Evolutionary conservation across 2,888 invertebrate genomes (phyloP).

Genomic region (Drosophila flavopinicola): DNA sequence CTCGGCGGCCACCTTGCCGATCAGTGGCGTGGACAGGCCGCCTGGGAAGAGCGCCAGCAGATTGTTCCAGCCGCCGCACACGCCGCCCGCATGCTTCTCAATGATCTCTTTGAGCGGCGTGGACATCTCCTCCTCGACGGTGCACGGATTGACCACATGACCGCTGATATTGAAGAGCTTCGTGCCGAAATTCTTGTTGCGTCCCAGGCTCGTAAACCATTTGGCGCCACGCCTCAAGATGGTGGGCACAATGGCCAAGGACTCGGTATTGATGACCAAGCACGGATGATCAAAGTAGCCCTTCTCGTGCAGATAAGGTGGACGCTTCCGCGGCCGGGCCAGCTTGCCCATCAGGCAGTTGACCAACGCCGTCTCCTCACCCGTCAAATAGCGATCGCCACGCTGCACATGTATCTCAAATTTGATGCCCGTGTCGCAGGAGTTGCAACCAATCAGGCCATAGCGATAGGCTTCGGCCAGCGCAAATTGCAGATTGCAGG

Average conservation of each 20-base stretch:
- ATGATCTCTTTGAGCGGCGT: constrained; percentile 96
- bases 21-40: constrained; percentile 97
- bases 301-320: constrained; percentile 99
- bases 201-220: constrained; percentile 98
- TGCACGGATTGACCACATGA: constrained; percentile 98
- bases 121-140: constrained; percentile 99
- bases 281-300: constrained; percentile 99
- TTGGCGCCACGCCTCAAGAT: constrained; percentile 96
- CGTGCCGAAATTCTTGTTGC: constrained; percentile 97
- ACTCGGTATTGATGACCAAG: constrained; percentile 98
- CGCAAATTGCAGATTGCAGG: constrained; percentile 97
- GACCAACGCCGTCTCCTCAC: constrained; percentile 98
- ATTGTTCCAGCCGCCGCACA: constrained; percentile 99
- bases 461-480: constrained; percentile 98
- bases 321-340: constrained; percentile 98
- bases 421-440: constrained; percentile 96
- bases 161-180: constrained; percentile 99
- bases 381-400: constrained; percentile 99
- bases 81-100: constrained; percentile 97
- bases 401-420: constrained; percentile 98
- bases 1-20: constrained; percentile 95
- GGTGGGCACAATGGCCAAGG: constrained; percentile 96
- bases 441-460: constrained; percentile 96
- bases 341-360: constrained; percentile 98
- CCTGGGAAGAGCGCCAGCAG: constrained; percentile 98